These are phyloP conservation scores for Syngnathus floridae DNA, from an alignment of 2,113 vertebrate species.

Conservation along the genomic window DNA sequence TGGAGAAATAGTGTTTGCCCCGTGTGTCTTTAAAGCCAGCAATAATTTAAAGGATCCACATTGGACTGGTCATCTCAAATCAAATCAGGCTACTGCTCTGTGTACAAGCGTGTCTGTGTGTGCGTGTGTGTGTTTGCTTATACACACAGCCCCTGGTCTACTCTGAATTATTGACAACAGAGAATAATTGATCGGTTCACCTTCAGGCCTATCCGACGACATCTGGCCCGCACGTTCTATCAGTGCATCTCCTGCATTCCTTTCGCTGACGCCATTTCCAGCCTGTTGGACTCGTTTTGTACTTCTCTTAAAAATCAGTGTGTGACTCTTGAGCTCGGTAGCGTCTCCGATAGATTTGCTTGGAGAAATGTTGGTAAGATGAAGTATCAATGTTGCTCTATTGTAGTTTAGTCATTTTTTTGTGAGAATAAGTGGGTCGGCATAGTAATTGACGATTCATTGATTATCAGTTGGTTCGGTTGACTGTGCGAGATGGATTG, in stretches of 20 bases:
- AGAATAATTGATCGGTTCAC: conserved; percentile 74
- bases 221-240: conserved; percentile 50
- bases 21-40: conserved; percentile 56
- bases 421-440: no score
- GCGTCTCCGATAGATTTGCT: background rate
- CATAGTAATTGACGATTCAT: background rate
- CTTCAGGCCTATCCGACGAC: conserved; percentile 63
- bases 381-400: background rate
- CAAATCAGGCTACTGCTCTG: conserved; percentile 57
- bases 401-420: background rate
- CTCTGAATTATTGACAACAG: conserved; percentile 69
- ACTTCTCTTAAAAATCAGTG: background rate
- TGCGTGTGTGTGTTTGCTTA: conserved; percentile 16
- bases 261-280: conserved; percentile 11
- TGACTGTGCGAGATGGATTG: background rate
- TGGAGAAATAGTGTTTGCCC: conserved; percentile 44
- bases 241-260: conserved; percentile 26
- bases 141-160: conserved; percentile 42
- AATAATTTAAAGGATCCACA: conserved; percentile 72
- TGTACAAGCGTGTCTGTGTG: conserved; percentile 9
- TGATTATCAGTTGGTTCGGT: background rate
- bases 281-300: background rate
- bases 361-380: background rate
- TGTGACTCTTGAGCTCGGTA: background rate
- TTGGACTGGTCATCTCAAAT: conserved; percentile 71